Base-by-base conservation (phyloP, 2,888 invertebrate genomes). In the Stenotaenia linearis region DNA sequence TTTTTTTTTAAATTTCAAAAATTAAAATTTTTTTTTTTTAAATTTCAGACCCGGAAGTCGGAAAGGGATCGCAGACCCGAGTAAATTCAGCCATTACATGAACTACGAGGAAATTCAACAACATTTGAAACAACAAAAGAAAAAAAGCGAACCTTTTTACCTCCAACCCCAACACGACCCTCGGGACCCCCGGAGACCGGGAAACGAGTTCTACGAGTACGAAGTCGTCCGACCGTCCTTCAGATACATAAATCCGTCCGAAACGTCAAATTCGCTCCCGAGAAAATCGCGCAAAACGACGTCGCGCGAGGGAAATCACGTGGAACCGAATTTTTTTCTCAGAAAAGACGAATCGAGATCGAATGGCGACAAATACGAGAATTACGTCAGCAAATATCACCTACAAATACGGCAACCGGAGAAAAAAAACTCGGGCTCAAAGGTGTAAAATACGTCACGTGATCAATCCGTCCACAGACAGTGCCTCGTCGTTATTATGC, bases 21-120 rank as follows among this genome's bases (percentile, higher is more conserved):
- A 9, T 37, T 78, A 10, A 61, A 4, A 10, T 78, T 78, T 61
- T 32, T 61, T 32, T 78, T 0, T 23, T 15, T 28, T 61, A n/a
- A n/a, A n/a, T 78, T 28, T 1, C 56, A 84, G 89, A 81, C 89
- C 89, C 10, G 89, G 89, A n/a, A 89, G 89, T 83, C 85, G 89
- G 80, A 87, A 87, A 50, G 89, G 89, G 3, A 88, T 89, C 80
- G 86, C 88, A 2, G 89, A 89, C 80, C 86, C 89, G 0, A 87
- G 88, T 80, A 87, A 89, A 40, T 90, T 89, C 83, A 89, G 89
- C 69, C 93, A 94, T 85, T 94, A 94, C 86, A 93, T 93, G 82
- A 94, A 94, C 86, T 93, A 93, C 84, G 92, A 93, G 85, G 94
- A 94, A 87, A 90, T 94, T 84, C 93, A 93, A 86, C 92, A 91